These are phyloP conservation scores for Sceloporus tristichus DNA, from an alignment of 2,113 vertebrate species.

Conservation along the genomic window DNA sequence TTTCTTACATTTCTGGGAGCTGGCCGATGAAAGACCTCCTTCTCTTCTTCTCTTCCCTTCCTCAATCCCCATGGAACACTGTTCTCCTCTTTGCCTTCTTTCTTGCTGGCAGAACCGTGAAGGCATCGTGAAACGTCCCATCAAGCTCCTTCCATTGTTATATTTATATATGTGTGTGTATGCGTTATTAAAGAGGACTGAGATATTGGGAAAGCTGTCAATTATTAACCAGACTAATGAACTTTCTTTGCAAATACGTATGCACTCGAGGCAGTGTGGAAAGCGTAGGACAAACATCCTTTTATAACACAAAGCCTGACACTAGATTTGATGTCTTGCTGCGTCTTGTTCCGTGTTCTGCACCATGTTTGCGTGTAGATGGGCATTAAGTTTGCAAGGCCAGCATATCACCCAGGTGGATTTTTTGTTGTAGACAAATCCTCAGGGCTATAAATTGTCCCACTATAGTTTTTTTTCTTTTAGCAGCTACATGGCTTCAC, in stretches of 20 bases:
- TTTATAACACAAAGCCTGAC: background rate
- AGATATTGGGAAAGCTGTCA: background rate
- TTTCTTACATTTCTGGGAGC: background rate
- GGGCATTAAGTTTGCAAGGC: background rate
- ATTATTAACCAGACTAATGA: background rate
- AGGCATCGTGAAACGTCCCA: background rate
- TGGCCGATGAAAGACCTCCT: background rate
- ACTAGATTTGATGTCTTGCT: background rate
- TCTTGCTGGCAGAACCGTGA: background rate
- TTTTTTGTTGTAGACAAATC: background rate
- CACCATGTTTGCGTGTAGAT: background rate
- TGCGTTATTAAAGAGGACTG: background rate
- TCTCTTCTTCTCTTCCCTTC: background rate
- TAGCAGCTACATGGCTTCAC: too few species aligned
- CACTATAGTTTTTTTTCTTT: too few species aligned
- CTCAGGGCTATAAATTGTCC: too few species aligned
- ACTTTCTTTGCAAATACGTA: background rate
- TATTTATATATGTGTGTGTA: too few species aligned
- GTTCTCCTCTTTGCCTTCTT: background rate
- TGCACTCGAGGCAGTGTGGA: background rate
- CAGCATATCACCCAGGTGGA: accelerated
- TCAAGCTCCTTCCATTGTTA: background rate
- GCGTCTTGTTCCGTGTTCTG: background rate
- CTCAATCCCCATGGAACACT: too few species aligned
- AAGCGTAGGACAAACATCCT: background rate